Conservation (phyloP, 35 echinoderm and acorn worm genomes). For the Hemicentrotus pulcherrimus region DNA sequence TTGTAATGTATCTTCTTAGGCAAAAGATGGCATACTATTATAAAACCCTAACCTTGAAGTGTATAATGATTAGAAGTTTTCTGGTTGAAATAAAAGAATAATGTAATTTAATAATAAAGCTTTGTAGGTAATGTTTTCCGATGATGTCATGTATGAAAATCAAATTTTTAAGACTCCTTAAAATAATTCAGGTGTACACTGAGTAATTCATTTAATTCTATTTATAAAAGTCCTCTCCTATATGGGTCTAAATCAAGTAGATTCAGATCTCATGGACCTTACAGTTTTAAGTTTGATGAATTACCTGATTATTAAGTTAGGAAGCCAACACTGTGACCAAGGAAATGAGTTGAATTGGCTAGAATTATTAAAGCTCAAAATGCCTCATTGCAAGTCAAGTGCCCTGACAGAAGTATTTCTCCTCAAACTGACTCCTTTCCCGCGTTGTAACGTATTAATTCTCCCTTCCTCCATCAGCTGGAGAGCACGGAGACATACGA, state of each 20-base stretch:
- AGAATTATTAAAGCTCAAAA: background rate
- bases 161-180: no score
- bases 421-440: background rate
- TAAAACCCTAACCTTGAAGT: no score
- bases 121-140: no score
- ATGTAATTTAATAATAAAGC: no score
- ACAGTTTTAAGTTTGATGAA: background rate
- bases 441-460: background rate
- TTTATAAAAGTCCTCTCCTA: background rate
- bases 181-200: no score
- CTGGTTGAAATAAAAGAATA: no score
- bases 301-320: background rate
- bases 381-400: background rate
- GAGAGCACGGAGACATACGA: background rate
- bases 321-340: background rate
- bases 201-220: no score
- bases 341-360: background rate
- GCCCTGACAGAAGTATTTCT: background rate
- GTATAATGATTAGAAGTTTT: no score
- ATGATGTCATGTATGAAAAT: no score
- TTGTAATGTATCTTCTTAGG: no score
- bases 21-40: no score
- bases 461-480: conserved; percentile 17
- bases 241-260: background rate
- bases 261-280: background rate